These are phyloP conservation scores for Drosophila kohkoa DNA, from an alignment of 1,140 invertebrate genomes.

Conservation along the genomic window DNA sequence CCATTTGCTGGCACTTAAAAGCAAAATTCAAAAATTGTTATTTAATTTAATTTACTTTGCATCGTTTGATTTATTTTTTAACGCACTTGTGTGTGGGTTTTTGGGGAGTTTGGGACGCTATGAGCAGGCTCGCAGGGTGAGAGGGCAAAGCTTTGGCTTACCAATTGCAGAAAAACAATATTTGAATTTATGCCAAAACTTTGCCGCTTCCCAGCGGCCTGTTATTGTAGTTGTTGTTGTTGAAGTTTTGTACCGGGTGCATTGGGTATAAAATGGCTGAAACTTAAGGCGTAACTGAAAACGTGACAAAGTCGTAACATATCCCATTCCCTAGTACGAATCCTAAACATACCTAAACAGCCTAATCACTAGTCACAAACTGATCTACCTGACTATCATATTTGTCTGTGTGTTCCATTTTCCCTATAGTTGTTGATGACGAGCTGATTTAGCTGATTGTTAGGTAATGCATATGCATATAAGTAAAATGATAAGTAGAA, in stretches of 20 bases:
- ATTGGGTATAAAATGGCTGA: conserved; percentile 63
- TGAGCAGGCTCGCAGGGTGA: conserved; percentile 31
- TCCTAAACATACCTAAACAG: conserved; percentile 7
- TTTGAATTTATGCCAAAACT: conserved; percentile 49
- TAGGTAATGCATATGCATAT: conserved; percentile 53
- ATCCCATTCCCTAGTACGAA: conserved; percentile 12
- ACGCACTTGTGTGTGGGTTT: conserved; percentile 72
- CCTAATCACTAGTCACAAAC: conserved; percentile 25
- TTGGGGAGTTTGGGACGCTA: conserved; percentile 30
- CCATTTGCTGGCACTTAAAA: conserved; percentile 71
- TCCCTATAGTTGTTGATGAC: conserved; percentile 56
- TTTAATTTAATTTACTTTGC: conserved; percentile 22
- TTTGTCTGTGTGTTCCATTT: conserved; percentile 3
- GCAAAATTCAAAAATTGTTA: conserved; percentile 79
- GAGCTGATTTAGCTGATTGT: conserved; percentile 58
- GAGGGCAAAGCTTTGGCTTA: conserved; percentile 37
- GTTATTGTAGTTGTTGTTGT: conserved; percentile 17
- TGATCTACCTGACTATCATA: conserved; percentile 32
- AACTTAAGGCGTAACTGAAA: conserved; percentile 66
- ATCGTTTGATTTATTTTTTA: conserved; percentile 64
- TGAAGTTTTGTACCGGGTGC: conserved; percentile 52
- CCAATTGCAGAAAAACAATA: conserved; percentile 35
- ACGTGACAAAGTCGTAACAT: conserved; percentile 29
- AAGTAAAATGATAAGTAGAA: conserved; percentile 45
- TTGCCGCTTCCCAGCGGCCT: conserved; percentile 20